These are phyloP conservation scores for Platichthys flesus DNA, from an alignment of 2,113 vertebrate genomes.

Conservation along the genomic window DNA sequence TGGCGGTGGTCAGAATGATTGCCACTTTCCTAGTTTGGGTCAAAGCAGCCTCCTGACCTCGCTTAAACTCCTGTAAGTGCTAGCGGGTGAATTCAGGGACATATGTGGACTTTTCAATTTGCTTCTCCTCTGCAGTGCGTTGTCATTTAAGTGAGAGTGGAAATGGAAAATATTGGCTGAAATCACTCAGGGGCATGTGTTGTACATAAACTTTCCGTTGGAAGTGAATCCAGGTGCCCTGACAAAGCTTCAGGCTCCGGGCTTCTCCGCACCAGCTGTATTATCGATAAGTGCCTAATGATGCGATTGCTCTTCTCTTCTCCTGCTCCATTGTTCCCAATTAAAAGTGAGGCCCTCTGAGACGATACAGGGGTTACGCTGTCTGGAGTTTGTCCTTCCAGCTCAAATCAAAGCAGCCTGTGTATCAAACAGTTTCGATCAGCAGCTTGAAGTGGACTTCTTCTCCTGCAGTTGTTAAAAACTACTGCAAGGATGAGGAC, in stretches of 20 bases:
- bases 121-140: constrained; percentile 9
- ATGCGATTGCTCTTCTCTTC: constrained; percentile 70
- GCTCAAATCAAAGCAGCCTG: constrained; percentile 48
- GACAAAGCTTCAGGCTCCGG: constrained; percentile 31
- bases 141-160: constrained; percentile 16
- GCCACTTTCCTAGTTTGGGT: neutral
- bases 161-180: constrained; percentile 15
- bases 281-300: constrained; percentile 66
- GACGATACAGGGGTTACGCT: constrained; percentile 33
- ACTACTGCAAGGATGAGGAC: neutral
- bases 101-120: constrained; percentile 13
- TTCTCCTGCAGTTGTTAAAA: constrained; percentile 17
- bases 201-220: constrained; percentile 25
- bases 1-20: too few species aligned
- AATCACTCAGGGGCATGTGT: constrained; percentile 22
- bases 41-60: neutral
- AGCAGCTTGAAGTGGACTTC: constrained; percentile 34
- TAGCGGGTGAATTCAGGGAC: neutral
- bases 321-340: constrained; percentile 57
- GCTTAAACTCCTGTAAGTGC: neutral
- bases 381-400: constrained; percentile 45
- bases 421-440: constrained; percentile 37
- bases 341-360: constrained; percentile 55
- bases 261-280: constrained; percentile 31
- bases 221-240: constrained; percentile 20